Percentiles rank a stretch among this genome's conserved stretches.
phyloP scores from a whole-genome alignment of 2,113 vertebrate species.

The Chroicocephalus ridibundus region DNA sequence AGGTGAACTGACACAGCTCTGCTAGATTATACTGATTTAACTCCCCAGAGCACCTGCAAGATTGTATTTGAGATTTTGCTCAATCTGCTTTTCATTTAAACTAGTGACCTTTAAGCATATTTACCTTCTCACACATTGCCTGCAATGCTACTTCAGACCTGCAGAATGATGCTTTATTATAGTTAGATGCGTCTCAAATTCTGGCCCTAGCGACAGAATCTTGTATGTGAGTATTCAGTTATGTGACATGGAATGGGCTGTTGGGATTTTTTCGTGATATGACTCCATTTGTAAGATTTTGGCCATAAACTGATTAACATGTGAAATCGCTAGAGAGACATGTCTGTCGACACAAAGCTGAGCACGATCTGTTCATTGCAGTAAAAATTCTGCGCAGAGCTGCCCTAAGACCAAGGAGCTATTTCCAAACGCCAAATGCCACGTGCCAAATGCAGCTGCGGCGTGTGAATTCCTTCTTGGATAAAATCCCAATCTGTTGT shows the following conservation, averaged over 20 bases:
- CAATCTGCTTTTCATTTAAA: background rate
- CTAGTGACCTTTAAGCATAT: background rate
- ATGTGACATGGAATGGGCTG: background rate
- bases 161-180: background rate
- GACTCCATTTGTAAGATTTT: background rate
- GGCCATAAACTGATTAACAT: background rate
- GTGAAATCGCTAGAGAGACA: fast-evolving
- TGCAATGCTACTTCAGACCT: background rate
- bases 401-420: background rate
- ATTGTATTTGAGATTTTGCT: background rate
- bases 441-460: background rate
- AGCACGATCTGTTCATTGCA: background rate
- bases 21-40: background rate
- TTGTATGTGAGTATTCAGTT: background rate
- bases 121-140: background rate
- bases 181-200: background rate
- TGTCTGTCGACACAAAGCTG: background rate
- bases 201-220: background rate
- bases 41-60: background rate
- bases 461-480: background rate
- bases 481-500: background rate
- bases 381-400: background rate
- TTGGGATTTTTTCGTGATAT: background rate
- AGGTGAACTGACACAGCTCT: background rate
- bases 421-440: background rate